Evolutionary conservation across 2,113 vertebrate species (phyloP).

Genomic region (Bubo scandiacus): DNA sequence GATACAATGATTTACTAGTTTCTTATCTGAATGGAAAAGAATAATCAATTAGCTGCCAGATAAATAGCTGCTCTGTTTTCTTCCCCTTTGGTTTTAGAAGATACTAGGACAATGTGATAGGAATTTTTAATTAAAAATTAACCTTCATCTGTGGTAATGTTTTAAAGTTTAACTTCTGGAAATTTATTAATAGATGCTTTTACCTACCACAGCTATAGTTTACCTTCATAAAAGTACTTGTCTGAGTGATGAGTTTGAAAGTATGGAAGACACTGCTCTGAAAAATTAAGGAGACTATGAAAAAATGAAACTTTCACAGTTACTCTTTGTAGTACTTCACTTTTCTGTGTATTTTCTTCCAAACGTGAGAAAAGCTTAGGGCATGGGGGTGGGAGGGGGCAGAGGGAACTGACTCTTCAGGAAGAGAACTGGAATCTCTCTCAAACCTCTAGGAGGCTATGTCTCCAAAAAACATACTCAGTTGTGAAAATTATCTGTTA

Average conservation of each 20-base stretch:
- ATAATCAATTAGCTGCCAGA: background rate
- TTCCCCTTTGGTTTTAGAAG: background rate
- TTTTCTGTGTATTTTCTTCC: background rate
- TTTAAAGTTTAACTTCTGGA: background rate
- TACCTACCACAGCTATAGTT: background rate
- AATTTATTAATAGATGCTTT: background rate
- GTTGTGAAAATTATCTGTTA: background rate
- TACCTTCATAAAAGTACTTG: background rate
- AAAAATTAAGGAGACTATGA: background rate
- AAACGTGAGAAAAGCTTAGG: background rate
- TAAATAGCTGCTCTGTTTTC: background rate
- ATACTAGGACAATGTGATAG: background rate
- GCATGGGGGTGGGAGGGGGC: background rate
- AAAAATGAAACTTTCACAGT: background rate
- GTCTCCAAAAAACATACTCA: background rate
- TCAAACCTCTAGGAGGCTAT: background rate
- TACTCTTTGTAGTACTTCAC: background rate
- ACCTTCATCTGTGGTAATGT: background rate
- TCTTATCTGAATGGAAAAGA: background rate
- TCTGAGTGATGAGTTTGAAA: background rate
- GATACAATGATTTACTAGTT: background rate
- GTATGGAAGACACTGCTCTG: background rate
- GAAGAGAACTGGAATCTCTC: background rate
- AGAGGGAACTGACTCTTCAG: background rate
- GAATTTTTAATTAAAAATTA: background rate